Percentiles rank a stretch among this genome's conserved stretches.
Conservation (phyloP, 2,888 invertebrate species). For the Empis stercorea region DNA sequence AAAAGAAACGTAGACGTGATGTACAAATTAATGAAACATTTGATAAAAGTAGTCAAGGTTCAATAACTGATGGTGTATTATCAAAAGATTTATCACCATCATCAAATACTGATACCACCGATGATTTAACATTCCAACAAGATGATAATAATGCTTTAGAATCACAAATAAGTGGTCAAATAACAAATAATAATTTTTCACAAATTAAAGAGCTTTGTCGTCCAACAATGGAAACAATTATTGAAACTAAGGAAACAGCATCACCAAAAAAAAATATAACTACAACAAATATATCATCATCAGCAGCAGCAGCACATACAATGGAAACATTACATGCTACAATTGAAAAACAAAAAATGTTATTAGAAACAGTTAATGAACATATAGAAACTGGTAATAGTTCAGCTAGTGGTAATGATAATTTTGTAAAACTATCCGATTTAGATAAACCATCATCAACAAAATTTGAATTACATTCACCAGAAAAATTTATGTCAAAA, state of each 20-base stretch:
- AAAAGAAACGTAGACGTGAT: conserved; percentile 30
- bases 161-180: background rate
- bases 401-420: conserved; percentile 33
- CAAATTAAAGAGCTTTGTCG: conserved; percentile 23
- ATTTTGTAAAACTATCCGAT: conserved; percentile 66
- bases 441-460: conserved; percentile 49
- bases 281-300: conserved; percentile 11
- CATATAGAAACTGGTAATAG: conserved; percentile 20
- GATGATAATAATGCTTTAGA: conserved; percentile 26
- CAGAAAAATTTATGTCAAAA: conserved; percentile 30
- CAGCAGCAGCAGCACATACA: conserved; percentile 20
- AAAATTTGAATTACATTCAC: conserved; percentile 38
- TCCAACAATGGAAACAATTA: conserved; percentile 35
- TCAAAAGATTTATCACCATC: conserved; percentile 35
- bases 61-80: conserved; percentile 33
- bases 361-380: conserved; percentile 34
- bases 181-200: background rate
- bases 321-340: conserved; percentile 31
- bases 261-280: conserved; percentile 28
- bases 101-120: conserved; percentile 33
- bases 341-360: conserved; percentile 33
- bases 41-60: conserved; percentile 36
- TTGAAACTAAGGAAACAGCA: conserved; percentile 34
- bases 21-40: conserved; percentile 36
- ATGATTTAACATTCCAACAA: conserved; percentile 36